These are phyloP conservation scores for Lochmaea capreae DNA, from an alignment of 2,888 invertebrate genomes.

Conservation along the genomic window DNA sequence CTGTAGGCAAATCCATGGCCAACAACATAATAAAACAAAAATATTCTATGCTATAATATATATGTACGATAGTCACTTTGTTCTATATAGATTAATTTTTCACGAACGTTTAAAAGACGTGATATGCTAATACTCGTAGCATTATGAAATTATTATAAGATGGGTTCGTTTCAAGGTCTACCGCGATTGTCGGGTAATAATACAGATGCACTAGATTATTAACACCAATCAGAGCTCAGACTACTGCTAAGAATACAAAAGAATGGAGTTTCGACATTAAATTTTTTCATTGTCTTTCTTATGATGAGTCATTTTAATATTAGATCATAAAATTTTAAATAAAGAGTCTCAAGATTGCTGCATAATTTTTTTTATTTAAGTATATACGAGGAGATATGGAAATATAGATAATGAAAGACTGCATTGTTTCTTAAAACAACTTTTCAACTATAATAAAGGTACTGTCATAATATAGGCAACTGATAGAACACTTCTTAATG, in stretches of 20 bases:
- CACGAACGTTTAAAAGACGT: constrained; percentile 36
- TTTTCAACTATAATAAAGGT: too few relatives aligned
- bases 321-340: neutral
- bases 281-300: constrained; percentile 12
- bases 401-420: too few relatives aligned
- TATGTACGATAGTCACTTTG: neutral
- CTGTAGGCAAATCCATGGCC: neutral
- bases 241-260: constrained; percentile 23
- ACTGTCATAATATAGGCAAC: too few relatives aligned
- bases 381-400: neutral
- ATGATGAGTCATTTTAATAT: constrained; percentile 5
- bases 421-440: too few relatives aligned
- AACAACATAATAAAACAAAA: neutral
- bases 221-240: constrained; percentile 18
- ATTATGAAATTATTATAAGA: constrained; percentile 36
- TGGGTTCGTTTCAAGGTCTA: constrained; percentile 39
- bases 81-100: constrained; percentile 29
- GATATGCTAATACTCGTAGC: constrained; percentile 37
- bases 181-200: constrained; percentile 16
- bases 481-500: too few relatives aligned
- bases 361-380: too few relatives aligned
- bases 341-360: neutral
- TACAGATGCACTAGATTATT: constrained; percentile 39
- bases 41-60: neutral
- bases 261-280: constrained; percentile 17